These are phyloP conservation scores for Choloepus hoffmanni DNA, from an alignment of 2,113 vertebrate genomes.

Conservation along the genomic window DNA sequence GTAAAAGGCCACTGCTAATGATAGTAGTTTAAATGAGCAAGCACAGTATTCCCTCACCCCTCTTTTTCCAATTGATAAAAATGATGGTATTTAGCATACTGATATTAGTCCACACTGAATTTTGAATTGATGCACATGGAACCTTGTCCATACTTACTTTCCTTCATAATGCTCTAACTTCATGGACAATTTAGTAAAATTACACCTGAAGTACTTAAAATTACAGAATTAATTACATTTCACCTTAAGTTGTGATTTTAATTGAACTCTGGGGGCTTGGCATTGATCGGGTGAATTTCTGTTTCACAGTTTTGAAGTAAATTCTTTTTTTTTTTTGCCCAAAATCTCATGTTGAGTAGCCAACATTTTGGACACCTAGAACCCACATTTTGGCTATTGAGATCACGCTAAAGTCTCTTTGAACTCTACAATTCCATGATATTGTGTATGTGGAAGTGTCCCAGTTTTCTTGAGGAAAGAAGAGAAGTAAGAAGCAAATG, in stretches of 20 bases:
- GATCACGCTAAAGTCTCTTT: background rate
- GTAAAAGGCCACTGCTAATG: background rate
- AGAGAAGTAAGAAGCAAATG: background rate
- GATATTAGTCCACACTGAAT: background rate
- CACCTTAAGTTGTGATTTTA: slow-evolving; percentile 38
- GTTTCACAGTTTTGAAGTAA: background rate
- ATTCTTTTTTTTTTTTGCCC: background rate
- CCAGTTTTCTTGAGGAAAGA: background rate
- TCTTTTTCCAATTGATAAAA: background rate
- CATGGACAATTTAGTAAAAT: slow-evolving; percentile 40
- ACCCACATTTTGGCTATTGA: background rate
- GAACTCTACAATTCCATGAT: background rate
- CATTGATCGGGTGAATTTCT: background rate
- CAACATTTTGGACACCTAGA: background rate
- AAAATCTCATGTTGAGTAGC: background rate
- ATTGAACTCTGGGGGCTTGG: background rate
- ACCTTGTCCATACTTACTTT: slow-evolving; percentile 22
- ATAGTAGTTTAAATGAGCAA: background rate
- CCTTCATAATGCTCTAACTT: slow-evolving; percentile 9
- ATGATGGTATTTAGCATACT: background rate
- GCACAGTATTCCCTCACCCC: background rate
- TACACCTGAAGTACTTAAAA: slow-evolving; percentile 44
- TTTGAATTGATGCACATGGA: slow-evolving; percentile 21
- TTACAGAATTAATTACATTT: slow-evolving; percentile 48
- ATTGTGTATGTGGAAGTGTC: background rate